These are phyloP conservation scores for Prorops nasuta DNA, from an alignment of 1,140 invertebrate species.

Conservation along the genomic window DNA sequence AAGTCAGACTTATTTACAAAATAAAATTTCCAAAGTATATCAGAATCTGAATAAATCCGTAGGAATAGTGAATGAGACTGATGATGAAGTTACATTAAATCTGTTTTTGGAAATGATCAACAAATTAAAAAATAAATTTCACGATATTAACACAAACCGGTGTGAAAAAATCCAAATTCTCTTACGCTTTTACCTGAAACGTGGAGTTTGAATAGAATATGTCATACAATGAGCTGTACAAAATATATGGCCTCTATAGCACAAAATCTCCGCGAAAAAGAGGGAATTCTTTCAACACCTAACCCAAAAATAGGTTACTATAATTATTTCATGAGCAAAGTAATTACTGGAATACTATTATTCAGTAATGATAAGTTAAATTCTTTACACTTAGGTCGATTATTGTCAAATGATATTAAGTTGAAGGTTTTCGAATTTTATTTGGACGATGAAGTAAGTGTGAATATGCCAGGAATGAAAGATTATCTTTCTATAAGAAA, in stretches of 20 bases:
- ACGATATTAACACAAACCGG: neutral
- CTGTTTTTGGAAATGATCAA: neutral
- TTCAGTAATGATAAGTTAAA: neutral
- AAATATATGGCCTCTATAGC: slow-evolving; percentile 4
- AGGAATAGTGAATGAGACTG: neutral
- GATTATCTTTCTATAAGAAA: slow-evolving; percentile 17
- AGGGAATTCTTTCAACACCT: slow-evolving; percentile 1
- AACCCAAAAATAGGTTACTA: neutral
- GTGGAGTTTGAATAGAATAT: slow-evolving; percentile 2
- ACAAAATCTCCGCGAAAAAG: neutral
- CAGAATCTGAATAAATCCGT: neutral
- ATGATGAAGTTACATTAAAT: neutral
- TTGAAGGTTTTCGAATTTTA: slow-evolving; percentile 1
- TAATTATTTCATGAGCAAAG: neutral
- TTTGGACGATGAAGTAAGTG: slow-evolving; percentile 1
- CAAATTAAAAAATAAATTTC: slow-evolving; percentile 1
- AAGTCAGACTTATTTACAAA: slow-evolving; percentile 5
- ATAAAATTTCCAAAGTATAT: slow-evolving; percentile 1
- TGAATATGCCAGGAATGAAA: slow-evolving; percentile 18
- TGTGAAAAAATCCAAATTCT: slow-evolving; percentile 10
- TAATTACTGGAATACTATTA: neutral
- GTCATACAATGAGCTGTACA: neutral
- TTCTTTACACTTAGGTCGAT: slow-evolving; percentile 2
- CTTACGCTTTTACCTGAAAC: slow-evolving; percentile 1
- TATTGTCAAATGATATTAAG: neutral